Percentiles rank a stretch among this genome's conserved stretches.
phyloP scores from a whole-genome alignment of 2,113 vertebrate species.

The Chaetorhynchus papuensis region DNA sequence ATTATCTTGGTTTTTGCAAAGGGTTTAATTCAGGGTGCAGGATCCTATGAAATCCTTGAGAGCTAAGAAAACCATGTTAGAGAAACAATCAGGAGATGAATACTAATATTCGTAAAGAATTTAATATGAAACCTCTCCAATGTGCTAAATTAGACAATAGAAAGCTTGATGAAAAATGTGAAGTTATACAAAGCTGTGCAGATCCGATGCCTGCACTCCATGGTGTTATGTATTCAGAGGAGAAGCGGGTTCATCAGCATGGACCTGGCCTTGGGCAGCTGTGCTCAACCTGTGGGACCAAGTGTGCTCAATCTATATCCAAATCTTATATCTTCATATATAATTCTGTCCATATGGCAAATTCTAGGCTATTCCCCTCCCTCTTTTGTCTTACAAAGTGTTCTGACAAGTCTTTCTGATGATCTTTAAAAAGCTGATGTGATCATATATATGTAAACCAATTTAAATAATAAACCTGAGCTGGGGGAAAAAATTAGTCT shows the following conservation, averaged over 20 bases:
- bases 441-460: background rate
- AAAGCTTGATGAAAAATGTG: background rate
- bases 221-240: background rate
- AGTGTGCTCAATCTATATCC: background rate
- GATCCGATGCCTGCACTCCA: background rate
- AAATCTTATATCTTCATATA: background rate
- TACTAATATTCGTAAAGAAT: background rate
- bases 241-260: background rate
- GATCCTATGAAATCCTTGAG: background rate
- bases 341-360: background rate
- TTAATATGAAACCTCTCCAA: background rate
- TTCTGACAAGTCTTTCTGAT: background rate
- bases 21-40: background rate
- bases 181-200: background rate
- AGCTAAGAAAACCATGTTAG: background rate
- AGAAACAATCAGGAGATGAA: background rate
- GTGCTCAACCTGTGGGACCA: background rate
- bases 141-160: background rate
- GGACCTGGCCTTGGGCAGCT: background rate
- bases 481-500: background rate
- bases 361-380: background rate
- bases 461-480: background rate
- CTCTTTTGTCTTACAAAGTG: background rate
- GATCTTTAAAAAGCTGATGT: background rate
- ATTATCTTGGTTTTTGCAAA: background rate